These are phyloP conservation scores for Paralinhomoeus sp. DNA, from an alignment of 2,888 invertebrate species.

Conservation along the genomic window DNA sequence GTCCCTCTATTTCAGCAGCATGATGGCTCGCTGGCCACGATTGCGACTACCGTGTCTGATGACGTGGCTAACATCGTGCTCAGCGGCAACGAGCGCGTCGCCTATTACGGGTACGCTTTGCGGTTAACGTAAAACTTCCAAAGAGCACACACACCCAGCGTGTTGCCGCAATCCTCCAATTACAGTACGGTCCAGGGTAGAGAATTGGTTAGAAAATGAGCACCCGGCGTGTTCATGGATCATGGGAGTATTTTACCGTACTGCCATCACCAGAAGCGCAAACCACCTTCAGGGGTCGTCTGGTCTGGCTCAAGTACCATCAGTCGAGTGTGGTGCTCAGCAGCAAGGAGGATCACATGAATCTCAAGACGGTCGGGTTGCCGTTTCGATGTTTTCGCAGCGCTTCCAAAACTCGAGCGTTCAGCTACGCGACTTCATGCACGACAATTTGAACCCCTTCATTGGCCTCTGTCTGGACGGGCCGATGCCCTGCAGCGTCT, in stretches of 20 bases:
- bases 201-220: too few species aligned
- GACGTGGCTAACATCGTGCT: conserved; percentile 5
- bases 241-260: too few species aligned
- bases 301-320: conserved; percentile 4
- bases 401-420: background rate
- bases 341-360: background rate
- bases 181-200: too few species aligned
- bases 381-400: background rate
- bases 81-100: conserved; percentile 3
- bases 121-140: too few species aligned
- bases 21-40: conserved; percentile 2
- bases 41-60: conserved; percentile 2
- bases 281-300: background rate
- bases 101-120: background rate
- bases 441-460: conserved; percentile 4
- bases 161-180: too few species aligned
- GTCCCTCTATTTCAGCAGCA: conserved; percentile 1
- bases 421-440: conserved; percentile 3
- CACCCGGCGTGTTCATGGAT: too few species aligned
- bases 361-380: background rate
- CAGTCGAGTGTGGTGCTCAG: conserved; percentile 1
- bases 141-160: too few species aligned
- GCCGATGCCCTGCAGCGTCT: background rate
- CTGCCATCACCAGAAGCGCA: too few species aligned
- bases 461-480: conserved; percentile 4